Evolutionary conservation across 2,113 vertebrate species (phyloP), one percentile per base, ranked within the genome.

Genomic region (Polypterus bichir): DNA sequence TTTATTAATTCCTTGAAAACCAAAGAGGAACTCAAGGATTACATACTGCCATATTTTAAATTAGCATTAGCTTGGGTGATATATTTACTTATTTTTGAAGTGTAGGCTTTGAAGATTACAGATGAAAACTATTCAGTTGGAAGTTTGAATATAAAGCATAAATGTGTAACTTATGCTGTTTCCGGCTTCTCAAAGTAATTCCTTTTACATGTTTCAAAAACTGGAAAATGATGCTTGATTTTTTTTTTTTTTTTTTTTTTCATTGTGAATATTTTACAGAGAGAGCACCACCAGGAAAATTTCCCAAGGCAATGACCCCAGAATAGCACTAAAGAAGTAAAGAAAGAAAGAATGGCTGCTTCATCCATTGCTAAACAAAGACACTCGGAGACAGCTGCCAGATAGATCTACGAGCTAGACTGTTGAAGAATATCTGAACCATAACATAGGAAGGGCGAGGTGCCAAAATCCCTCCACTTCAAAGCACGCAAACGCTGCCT

Each of bases 351-450:
- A 70, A 55, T 9, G 51, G 64, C 56, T 49, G 60, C 52, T 57
- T 74, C 66, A 44, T 74, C 57, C 62, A 61, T 69, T 59, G 61
- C 64, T 9, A 54, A 66, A 82, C 76, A 82, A 71, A 76, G 78
- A 75, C 73, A 63, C 64, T 65, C 59, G 49, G 61, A 67, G 74
- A 74, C 77, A 76, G 72, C 74, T 73, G 72, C 82, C 78, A 64
- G 27, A 27, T 27, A 27, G 3, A 67, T 71, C 66, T 67, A 66
- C 55, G 8, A 72, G 65, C 65, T 68, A 63, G 71, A 69, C 65
- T 74, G 77, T 9, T 79, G 69, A 71, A 44, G 59, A 6, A 1
- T 5, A 52, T 67, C 57, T 59, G 67, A 66, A 68, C 58, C 70
- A 51, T 46, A 5, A 54, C 62, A 2, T 71, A 66, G 63, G 64